phyloP scores from a whole-genome alignment of 2,797 vertebrate genomes.

The Sebastes jordani region DNA sequence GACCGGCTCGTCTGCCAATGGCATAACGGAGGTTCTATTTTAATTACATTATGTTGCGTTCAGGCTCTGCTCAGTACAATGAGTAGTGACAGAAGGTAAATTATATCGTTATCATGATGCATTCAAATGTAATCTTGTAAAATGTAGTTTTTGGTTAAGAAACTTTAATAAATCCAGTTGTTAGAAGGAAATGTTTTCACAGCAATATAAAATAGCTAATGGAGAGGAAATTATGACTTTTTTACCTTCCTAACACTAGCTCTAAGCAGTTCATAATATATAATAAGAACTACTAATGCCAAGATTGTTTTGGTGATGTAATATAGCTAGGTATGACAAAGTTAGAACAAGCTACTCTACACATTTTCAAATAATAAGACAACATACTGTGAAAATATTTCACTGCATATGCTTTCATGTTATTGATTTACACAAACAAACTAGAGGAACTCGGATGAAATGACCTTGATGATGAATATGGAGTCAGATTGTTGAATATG shows the following conservation, averaged over 20 bases:
- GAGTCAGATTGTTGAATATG: not conserved
- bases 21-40: too few relatives aligned
- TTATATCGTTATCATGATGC: too few relatives aligned
- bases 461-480: not conserved
- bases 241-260: too few relatives aligned
- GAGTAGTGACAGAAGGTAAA: accelerated
- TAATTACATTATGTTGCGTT: too few relatives aligned
- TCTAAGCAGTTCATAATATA: too few relatives aligned
- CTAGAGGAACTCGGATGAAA: not conserved
- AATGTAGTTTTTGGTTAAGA: too few relatives aligned
- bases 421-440: not conserved
- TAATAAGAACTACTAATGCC: too few relatives aligned
- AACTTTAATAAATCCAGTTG: too few relatives aligned
- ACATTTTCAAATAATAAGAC: not conserved
- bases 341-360: not conserved
- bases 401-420: not conserved
- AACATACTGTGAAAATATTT: not conserved
- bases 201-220: accelerated
- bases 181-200: too few relatives aligned
- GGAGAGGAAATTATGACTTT: accelerated
- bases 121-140: too few relatives aligned
- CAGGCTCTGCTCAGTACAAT: too few relatives aligned
- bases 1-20: accelerated
- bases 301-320: not conserved
- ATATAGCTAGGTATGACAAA: not conserved